phyloP scores from a whole-genome alignment of 2,797 vertebrate genomes.

The Nyctibius grandis region DNA sequence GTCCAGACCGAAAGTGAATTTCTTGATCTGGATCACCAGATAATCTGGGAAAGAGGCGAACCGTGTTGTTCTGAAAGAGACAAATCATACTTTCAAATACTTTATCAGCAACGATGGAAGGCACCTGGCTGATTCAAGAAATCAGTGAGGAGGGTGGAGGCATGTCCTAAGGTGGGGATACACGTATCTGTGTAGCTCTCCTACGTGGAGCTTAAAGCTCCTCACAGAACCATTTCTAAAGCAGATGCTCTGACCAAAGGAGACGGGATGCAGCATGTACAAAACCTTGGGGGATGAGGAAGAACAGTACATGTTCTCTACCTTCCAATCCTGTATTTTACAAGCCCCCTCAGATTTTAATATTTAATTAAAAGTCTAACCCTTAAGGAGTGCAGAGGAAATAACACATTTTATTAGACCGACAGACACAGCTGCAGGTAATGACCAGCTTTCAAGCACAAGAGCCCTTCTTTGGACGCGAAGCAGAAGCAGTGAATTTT shows the following conservation, averaged over 20 bases:
- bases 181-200: not conserved
- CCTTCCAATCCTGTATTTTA: not conserved
- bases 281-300: not conserved
- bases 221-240: not conserved
- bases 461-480: not conserved
- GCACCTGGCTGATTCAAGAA: not conserved
- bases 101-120: not conserved
- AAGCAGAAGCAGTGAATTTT: not conserved
- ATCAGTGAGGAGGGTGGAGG: not conserved
- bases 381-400: not conserved
- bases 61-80: constrained; percentile 87
- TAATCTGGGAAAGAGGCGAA: constrained; percentile 98
- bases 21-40: constrained; percentile 98
- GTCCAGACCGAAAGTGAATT: constrained; percentile 97
- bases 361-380: not conserved
- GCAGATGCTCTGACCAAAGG: not conserved
- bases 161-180: not conserved
- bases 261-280: not conserved
- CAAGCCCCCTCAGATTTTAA: not conserved
- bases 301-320: not conserved
- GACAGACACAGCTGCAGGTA: not conserved
- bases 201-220: not conserved
- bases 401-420: not conserved
- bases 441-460: not conserved
- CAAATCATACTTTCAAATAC: not conserved